Base-by-base conservation (phyloP, 2,113 vertebrate genomes). In the Pyxicephalus adspersus region DNA sequence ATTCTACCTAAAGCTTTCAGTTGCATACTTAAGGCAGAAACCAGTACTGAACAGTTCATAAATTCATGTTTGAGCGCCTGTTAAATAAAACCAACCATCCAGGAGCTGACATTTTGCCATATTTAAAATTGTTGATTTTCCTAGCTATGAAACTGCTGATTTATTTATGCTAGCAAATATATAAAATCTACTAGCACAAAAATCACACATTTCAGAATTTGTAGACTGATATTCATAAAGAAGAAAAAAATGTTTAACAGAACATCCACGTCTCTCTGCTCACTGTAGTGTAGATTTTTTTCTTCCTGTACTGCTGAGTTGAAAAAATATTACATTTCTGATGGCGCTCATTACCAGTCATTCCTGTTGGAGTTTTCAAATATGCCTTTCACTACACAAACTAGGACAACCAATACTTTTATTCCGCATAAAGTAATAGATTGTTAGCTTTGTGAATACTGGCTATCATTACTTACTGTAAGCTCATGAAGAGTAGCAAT, bases 61-160 rank as follows among this genome's bases (percentile, higher is more conserved):
- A 93, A 94, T 93, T 93, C 87, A 91, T 86, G 86, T 86, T 84
- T 88, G 89, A 89, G 91, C 86, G 87, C 89, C 89, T 90, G 90
- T 90, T 91, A 90, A 92, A 91, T 91, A 91, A 91, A 94, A 93
- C 87, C 91, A 91, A 90, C 89, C 90, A 90, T 92, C 91, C 89
- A 92, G 89, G 89, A 91, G 89, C 89, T 91, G 89, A 91, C 87
- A 88, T 92, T 92, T 90, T 92, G 90, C 91, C 91, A 92, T 92
- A 89, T 92, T 93, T 89, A 91, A 93, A 92, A 91, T 90, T 90
- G 88, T 86, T 89, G 85, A 83, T 84, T 88, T 86, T 86, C 86
- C 84, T 85, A 83, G 84, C 87, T 89, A 86, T 65, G 84, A 90
- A 89, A 88, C 84, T 3, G 86, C 83, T 82, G 71, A 85, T 86